A percentile compares a stretch with the other conserved stretches of the same genome.
Conservation (phyloP, 2,797 vertebrate species). For the Gephyroberyx darwinii region DNA sequence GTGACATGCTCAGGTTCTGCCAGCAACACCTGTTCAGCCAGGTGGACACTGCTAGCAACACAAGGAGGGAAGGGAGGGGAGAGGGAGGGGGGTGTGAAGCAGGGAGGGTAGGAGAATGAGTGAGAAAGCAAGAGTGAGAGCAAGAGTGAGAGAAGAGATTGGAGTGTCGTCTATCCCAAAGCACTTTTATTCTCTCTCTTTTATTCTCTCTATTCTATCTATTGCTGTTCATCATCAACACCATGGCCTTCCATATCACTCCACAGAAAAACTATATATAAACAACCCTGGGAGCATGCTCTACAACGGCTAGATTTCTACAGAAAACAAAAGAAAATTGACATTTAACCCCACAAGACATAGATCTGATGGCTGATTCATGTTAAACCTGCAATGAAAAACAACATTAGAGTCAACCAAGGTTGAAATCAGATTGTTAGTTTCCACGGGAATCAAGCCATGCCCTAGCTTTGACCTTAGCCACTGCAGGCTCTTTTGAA, state of each 20-base stretch:
- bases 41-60: constrained; percentile 47
- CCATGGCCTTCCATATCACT: too few relatives aligned
- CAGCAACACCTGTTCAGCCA: constrained; percentile 61
- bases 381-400: not conserved
- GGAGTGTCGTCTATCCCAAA: not conserved
- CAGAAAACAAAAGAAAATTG: not conserved
- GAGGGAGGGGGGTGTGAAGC: not conserved
- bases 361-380: constrained; percentile 1
- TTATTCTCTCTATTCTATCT: not conserved
- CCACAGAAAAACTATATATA: not conserved
- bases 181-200: not conserved
- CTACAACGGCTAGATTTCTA: not conserved
- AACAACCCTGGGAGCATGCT: not conserved
- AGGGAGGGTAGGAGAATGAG: not conserved
- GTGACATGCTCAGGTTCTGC: constrained; percentile 30
- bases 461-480: constrained; percentile 17
- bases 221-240: not conserved
- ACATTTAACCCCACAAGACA: not conserved
- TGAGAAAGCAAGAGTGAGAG: not conserved
- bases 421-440: constrained; percentile 26
- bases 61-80: not conserved
- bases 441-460: constrained; percentile 19
- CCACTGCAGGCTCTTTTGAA: constrained; percentile 15
- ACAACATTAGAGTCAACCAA: not conserved
- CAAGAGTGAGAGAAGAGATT: not conserved